Evolutionary conservation across 2,113 vertebrate species (phyloP), one percentile per base, ranked within the genome.

Genomic region (Corynorhinus townsendii): DNA sequence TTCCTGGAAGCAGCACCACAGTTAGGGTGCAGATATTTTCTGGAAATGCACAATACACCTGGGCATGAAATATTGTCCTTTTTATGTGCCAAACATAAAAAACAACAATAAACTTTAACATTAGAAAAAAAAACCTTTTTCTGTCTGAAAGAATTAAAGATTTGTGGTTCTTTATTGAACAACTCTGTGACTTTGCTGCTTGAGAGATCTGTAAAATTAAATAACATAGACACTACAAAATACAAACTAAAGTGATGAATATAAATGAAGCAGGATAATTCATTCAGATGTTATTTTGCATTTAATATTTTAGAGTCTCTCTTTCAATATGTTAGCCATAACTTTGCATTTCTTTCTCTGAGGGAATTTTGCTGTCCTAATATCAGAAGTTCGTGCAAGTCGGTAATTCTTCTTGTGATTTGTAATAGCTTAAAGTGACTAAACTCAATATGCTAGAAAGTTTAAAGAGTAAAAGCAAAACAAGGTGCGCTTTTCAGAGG

Each of bases 21-120:
- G 6, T 87, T 90, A 84, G 26, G 30, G 10, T 7, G 79, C 6
- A 90, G 38, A 14, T 66, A 93, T 96, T 94, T 94, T 38, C 24
- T 95, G 26, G 2, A 95, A 92, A 95, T 86, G 59, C 90, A 94
- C 54, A 73, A 40, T 72, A 84, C 68, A 88, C 69, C 47, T 75
- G 28, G 24, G 82, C 14, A 30, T 66, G 38, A 91, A 93, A 89
- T 89, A 90, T 28, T 72, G 80, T 92, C 38, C 11, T 28, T 96
- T 79, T 92, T 91, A 86, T 91, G 54, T 69, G 59, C 47, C 68
- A 95, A 83, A 86, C 66, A 90, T 86, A 89, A 94, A 91, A 89
- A 47, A 52, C 10, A 89, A 69, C 11, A 85, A 59, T 33, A 90
- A 82, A 35, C 7, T 30, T 83, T 83, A 72, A 93, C 59, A 89